Conservation (phyloP, 1,140 invertebrate genomes). For the Cyphomyrmex costatus region DNA sequence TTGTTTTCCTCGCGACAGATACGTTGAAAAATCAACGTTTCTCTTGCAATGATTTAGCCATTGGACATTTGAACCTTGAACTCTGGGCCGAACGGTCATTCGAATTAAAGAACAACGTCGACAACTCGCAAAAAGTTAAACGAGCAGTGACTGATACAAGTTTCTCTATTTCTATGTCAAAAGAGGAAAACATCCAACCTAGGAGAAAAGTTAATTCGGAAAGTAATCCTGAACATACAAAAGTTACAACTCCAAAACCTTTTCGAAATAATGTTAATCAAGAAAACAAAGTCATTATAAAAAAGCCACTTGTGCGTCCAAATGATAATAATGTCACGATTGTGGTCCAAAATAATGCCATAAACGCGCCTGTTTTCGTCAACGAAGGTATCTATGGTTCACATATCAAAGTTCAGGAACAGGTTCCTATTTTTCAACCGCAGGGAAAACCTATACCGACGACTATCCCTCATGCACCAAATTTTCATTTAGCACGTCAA, state of each 20-base stretch:
- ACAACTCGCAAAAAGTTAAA: not conserved
- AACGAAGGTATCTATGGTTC: conserved; percentile 81
- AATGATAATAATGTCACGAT: conserved; percentile 83
- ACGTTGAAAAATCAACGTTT: conserved; percentile 89
- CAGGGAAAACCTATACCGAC: conserved; percentile 59
- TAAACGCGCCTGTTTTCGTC: conserved; percentile 82
- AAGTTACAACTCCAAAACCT: conserved; percentile 63
- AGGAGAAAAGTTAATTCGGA: not conserved
- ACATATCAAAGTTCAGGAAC: conserved; percentile 12
- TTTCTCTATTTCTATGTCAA: not conserved
- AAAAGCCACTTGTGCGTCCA: conserved; percentile 76
- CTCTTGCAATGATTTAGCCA: conserved; percentile 89
- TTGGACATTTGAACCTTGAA: conserved; percentile 91
- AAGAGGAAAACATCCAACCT: not conserved
- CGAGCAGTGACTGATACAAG: not conserved
- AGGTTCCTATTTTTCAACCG: not conserved
- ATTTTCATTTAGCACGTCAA: not conserved
- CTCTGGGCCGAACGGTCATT: conserved; percentile 87
- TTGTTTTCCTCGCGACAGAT: conserved; percentile 92
- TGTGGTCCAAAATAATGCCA: conserved; percentile 82
- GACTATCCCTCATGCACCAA: conserved; percentile 54
- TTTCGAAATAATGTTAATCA: conserved; percentile 80
- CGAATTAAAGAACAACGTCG: not conserved
- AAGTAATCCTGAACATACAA: not conserved
- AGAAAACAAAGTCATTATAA: conserved; percentile 80